These are phyloP conservation scores for Turdus rufiventris DNA, from an alignment of 2,113 vertebrate species.

Conservation along the genomic window DNA sequence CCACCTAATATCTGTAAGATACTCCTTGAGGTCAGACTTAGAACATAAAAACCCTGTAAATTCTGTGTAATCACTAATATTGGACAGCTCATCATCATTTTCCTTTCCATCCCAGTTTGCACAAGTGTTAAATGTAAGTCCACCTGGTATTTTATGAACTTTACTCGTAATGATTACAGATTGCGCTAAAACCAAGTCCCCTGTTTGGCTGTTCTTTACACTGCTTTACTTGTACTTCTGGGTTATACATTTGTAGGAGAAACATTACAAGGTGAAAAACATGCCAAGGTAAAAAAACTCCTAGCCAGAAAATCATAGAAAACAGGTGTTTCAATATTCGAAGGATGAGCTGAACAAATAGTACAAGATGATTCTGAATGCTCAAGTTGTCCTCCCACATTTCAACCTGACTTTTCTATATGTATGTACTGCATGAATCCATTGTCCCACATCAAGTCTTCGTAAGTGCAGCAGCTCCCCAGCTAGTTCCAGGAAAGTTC, in stretches of 20 bases:
- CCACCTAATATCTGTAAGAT: neutral
- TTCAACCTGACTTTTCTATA: neutral
- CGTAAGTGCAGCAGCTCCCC: neutral
- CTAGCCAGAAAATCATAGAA: neutral
- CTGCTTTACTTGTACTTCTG: neutral
- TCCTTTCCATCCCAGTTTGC: neutral
- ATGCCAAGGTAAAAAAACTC: neutral
- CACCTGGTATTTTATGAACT: neutral
- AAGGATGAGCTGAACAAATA: neutral
- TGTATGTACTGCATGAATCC: accelerated
- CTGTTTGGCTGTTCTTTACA: neutral
- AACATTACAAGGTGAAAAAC: neutral
- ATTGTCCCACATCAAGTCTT: neutral
- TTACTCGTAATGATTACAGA: neutral
- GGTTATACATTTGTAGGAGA: neutral
- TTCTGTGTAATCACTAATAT: neutral
- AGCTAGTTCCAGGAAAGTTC: neutral
- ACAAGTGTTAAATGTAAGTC: neutral
- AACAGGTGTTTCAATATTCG: neutral
- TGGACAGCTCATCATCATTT: neutral
- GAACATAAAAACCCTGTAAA: slow-evolving; percentile 21
- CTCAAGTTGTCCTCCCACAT: neutral
- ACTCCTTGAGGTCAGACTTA: neutral
- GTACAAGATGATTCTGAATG: neutral
- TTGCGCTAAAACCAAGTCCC: neutral